These are phyloP conservation scores for Agonopterix heracliana DNA, from an alignment of 2,888 invertebrate genomes.

Conservation along the genomic window DNA sequence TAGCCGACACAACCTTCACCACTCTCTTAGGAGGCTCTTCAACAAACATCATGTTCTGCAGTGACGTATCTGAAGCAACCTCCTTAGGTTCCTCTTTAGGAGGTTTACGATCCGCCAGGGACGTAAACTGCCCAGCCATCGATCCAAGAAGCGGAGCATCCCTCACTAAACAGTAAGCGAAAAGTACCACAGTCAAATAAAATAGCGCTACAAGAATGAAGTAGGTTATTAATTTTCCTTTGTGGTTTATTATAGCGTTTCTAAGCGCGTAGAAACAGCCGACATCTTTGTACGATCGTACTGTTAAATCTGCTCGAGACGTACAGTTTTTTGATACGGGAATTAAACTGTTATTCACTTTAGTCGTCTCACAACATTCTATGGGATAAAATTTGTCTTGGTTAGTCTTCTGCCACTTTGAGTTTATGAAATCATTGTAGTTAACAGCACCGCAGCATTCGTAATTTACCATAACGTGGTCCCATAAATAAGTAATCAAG, in stretches of 20 bases:
- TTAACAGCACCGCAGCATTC: slow-evolving; percentile 55
- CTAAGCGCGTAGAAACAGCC: slow-evolving; percentile 51
- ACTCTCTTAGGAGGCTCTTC: slow-evolving; percentile 56
- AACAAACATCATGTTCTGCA: slow-evolving; percentile 44
- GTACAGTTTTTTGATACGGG: slow-evolving; percentile 46
- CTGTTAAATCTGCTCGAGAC: slow-evolving; percentile 18
- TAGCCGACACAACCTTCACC: slow-evolving; percentile 51
- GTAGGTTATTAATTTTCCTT: slow-evolving; percentile 42
- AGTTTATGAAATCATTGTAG: slow-evolving; percentile 45
- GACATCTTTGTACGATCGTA: slow-evolving; percentile 29
- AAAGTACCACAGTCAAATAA: slow-evolving; percentile 41
- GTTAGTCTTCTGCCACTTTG: slow-evolving; percentile 45
- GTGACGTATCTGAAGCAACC: slow-evolving; percentile 25
- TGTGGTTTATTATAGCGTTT: slow-evolving; percentile 35
- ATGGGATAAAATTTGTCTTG: slow-evolving; percentile 40
- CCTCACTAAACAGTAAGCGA: slow-evolving; percentile 50
- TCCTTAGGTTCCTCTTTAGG: slow-evolving; percentile 11
- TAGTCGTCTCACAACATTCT: slow-evolving; percentile 51
- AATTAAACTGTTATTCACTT: slow-evolving; percentile 28
- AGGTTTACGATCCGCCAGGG: slow-evolving; percentile 23
- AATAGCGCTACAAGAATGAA: slow-evolving; percentile 27
- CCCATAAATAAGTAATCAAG: slow-evolving; percentile 46
- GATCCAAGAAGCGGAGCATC: slow-evolving; percentile 45
- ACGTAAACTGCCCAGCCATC: slow-evolving; percentile 26
- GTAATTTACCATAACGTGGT: slow-evolving; percentile 53